phyloP scores from a whole-genome alignment of 2,113 vertebrate genomes.

The Perognathus longimembris region DNA sequence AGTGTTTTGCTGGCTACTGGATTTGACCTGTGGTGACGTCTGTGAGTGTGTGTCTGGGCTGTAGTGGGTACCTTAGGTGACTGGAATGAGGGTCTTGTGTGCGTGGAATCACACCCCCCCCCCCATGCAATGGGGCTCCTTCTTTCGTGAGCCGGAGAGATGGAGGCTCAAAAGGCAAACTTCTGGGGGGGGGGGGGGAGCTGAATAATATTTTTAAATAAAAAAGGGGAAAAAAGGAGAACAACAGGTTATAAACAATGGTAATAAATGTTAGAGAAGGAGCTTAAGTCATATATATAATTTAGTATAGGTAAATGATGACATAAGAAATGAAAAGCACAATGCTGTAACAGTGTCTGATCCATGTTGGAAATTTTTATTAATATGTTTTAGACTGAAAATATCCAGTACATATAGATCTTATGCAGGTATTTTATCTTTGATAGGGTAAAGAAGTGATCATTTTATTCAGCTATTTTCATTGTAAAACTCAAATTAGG shows the following conservation, averaged over 20 bases:
- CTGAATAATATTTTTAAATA: not conserved
- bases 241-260: slow-evolving; percentile 24
- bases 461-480: slow-evolving; percentile 48
- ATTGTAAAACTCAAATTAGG: slow-evolving; percentile 55
- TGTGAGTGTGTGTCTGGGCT: slow-evolving; percentile 2
- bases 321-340: slow-evolving; percentile 50
- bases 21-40: slow-evolving; percentile 31
- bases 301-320: slow-evolving; percentile 20
- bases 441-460: not conserved
- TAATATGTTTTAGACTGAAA: slow-evolving; percentile 31
- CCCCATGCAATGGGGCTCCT: not conserved
- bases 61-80: not conserved
- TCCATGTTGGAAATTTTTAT: slow-evolving; percentile 47
- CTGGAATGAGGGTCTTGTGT: not conserved
- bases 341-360: slow-evolving; percentile 25
- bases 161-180: slow-evolving; percentile 18
- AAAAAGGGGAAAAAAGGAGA: not conserved
- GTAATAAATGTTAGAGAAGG: slow-evolving; percentile 50
- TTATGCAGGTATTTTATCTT: slow-evolving; percentile 48
- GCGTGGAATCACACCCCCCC: not conserved
- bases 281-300: slow-evolving; percentile 37
- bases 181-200: slow-evolving; percentile 56
- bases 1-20: slow-evolving; percentile 43
- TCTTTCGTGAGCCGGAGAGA: not conserved
- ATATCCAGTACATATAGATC: not conserved